A percentile compares a stretch with the other conserved stretches of the same genome.
Evolutionary conservation across 2,888 invertebrate species (phyloP).

Genomic region (Xanthostigma xanthostigma): DNA sequence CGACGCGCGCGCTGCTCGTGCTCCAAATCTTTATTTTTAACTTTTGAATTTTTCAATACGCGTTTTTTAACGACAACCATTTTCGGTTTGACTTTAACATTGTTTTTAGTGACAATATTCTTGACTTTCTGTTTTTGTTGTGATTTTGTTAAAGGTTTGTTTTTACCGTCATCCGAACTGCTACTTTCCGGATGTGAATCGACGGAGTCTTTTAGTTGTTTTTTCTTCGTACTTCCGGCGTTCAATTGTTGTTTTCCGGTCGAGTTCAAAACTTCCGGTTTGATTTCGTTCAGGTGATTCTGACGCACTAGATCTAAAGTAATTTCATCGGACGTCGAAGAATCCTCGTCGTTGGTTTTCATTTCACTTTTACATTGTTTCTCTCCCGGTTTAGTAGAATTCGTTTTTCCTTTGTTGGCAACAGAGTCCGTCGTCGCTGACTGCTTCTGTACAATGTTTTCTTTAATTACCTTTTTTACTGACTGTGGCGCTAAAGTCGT

Average conservation of each 20-base stretch:
- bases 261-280: conserved; percentile 8
- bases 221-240: conserved; percentile 2
- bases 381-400: conserved; percentile 20
- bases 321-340: conserved; percentile 16
- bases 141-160: neutral
- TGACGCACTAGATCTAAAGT: conserved; percentile 12
- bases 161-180: neutral
- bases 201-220: neutral
- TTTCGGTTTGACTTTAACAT: conserved; percentile 11
- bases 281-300: conserved; percentile 8
- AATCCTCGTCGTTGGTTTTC: conserved; percentile 9
- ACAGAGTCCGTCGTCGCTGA: conserved; percentile 26
- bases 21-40: neutral
- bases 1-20: conserved; percentile 24
- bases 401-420: conserved; percentile 26
- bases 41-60: conserved; percentile 7
- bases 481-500: no score
- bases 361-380: conserved; percentile 5
- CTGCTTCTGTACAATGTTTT: neutral
- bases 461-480: no score
- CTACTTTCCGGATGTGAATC: neutral
- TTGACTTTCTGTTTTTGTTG: conserved; percentile 2
- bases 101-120: conserved; percentile 8
- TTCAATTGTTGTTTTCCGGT: conserved; percentile 18
- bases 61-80: conserved; percentile 9